Evolutionary conservation across 2,113 vertebrate genomes (phyloP).

Genomic region (Ochotona curzoniae): DNA sequence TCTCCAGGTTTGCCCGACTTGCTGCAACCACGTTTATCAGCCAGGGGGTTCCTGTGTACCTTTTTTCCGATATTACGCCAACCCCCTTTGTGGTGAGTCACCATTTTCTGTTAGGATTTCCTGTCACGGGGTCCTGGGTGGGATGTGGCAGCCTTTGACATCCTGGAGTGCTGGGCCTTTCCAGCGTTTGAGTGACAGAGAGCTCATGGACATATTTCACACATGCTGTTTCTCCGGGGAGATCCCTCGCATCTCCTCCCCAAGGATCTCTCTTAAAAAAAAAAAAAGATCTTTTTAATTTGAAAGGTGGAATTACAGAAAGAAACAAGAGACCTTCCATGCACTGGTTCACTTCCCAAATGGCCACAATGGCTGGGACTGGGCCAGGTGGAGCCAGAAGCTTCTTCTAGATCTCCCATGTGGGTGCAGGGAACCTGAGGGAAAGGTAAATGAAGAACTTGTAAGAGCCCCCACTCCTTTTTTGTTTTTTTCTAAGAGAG

Average conservation of each 20-base stretch:
- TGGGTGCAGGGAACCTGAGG: no score
- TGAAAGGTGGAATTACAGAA: no score
- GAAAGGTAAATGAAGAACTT: not conserved
- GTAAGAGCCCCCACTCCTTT: not conserved
- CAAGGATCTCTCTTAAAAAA: no score
- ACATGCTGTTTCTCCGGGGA: not conserved
- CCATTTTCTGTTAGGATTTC: not conserved
- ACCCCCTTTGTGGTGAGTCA: constrained; percentile 97
- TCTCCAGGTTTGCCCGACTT: constrained; percentile 90
- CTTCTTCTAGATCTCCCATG: no score
- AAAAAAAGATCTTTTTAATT: not conserved
- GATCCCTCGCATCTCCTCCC: not conserved
- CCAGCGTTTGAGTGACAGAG: not conserved
- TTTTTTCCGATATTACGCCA: constrained; percentile 94
- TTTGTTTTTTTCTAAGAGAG: no score
- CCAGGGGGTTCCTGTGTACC: constrained; percentile 92
- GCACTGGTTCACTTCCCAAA: no score
- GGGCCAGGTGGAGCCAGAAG: no score
- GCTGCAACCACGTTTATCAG: constrained; percentile 93
- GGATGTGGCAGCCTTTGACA: not conserved
- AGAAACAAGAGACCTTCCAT: no score
- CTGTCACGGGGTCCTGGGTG: not conserved
- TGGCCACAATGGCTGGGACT: no score
- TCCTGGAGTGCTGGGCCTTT: not conserved
- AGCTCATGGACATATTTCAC: not conserved